These are phyloP conservation scores for Drosophila acutilabella DNA, from an alignment of 2,888 invertebrate species.

Conservation along the genomic window DNA sequence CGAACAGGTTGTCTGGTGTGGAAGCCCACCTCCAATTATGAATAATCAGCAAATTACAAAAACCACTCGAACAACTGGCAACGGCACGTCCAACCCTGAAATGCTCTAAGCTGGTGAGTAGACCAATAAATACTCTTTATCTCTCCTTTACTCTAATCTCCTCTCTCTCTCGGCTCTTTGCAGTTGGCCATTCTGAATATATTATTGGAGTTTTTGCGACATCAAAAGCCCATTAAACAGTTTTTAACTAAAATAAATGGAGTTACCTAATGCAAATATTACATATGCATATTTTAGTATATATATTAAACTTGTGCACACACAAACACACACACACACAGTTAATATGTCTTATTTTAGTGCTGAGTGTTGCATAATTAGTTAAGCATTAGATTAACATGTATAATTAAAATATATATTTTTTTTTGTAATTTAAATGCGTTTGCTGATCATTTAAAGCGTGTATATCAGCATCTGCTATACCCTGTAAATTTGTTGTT, in stretches of 20 bases:
- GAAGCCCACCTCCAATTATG: conserved; percentile 83
- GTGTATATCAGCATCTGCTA: too few relatives aligned
- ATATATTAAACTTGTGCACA: not conserved
- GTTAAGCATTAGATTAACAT: conserved; percentile 12
- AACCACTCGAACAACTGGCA: conserved; percentile 88
- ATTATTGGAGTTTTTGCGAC: conserved; percentile 26
- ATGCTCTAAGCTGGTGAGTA: conserved; percentile 82
- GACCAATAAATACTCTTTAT: not conserved
- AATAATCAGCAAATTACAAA: conserved; percentile 86
- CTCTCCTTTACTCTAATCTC: not conserved
- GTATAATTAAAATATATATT: not conserved
- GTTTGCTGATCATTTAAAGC: too few relatives aligned
- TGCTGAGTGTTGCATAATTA: conserved; percentile 12
- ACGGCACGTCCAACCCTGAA: conserved; percentile 86
- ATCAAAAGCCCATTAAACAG: conserved; percentile 20
- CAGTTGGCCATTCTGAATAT: conserved; percentile 23
- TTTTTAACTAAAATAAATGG: conserved; percentile 50
- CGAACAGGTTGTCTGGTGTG: conserved; percentile 84
- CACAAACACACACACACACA: conserved; percentile 3
- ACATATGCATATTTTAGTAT: conserved; percentile 35
- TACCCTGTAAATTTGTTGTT: too few relatives aligned
- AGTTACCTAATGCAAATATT: conserved; percentile 37
- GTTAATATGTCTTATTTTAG: conserved; percentile 2
- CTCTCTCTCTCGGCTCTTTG: not conserved
- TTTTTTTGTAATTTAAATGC: conserved; percentile 1